Evolutionary conservation across 2,797 vertebrate genomes (phyloP).

Genomic region (Neomorphus geoffroyi): DNA sequence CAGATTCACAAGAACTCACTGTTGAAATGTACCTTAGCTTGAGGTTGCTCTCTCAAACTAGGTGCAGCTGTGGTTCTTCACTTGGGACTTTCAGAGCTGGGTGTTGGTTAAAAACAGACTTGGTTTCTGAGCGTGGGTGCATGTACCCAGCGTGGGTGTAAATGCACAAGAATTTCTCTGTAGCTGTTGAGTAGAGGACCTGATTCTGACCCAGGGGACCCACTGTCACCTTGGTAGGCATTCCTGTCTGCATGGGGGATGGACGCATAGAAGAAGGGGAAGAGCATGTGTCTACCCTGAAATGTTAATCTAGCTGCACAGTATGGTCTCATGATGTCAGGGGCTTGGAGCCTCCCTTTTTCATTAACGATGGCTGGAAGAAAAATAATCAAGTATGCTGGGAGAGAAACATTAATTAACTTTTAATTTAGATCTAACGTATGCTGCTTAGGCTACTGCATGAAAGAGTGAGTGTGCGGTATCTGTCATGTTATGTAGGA

Average conservation of each 20-base stretch:
- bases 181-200: neutral
- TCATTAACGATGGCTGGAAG: constrained; percentile 44
- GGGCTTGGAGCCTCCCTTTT: constrained; percentile 4
- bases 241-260: neutral
- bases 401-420: constrained; percentile 62
- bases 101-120: neutral
- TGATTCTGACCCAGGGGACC: neutral
- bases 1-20: neutral
- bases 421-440: constrained; percentile 49
- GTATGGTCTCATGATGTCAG: neutral
- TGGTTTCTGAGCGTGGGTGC: neutral
- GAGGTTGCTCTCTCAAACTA: neutral
- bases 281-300: neutral
- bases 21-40: neutral
- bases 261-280: too few relatives aligned
- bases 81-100: neutral
- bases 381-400: constrained; percentile 53
- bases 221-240: neutral
- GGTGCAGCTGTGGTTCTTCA: neutral
- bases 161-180: neutral
- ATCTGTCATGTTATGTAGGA: constrained; percentile 22
- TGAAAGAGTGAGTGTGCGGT: neutral
- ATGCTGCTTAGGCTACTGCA: constrained; percentile 3
- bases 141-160: fast-evolving
- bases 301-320: neutral